Evolutionary conservation across 2,797 vertebrate genomes (phyloP).

Genomic region (Glossophaga mutica): DNA sequence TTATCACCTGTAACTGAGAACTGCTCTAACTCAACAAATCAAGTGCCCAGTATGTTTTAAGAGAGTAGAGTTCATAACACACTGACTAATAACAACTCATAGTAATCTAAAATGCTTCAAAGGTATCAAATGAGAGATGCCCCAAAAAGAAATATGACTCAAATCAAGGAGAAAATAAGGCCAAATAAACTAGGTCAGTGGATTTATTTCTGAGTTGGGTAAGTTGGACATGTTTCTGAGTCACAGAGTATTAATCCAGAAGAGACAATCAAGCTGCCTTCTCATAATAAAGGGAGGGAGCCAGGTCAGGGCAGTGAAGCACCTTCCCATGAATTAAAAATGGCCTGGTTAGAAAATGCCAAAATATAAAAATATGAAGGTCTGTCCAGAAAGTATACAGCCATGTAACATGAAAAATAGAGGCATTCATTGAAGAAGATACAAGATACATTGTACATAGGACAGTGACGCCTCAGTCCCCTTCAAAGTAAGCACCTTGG

Average conservation of each 20-base stretch:
- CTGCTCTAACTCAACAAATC: not conserved
- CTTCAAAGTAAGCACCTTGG: not conserved
- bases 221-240: slow-evolving; percentile 20
- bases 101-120: not conserved
- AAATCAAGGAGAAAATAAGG: slow-evolving; percentile 23
- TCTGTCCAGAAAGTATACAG: not conserved
- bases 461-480: not conserved
- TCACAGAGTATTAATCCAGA: not conserved
- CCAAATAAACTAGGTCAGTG: slow-evolving; percentile 45
- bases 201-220: slow-evolving; percentile 31
- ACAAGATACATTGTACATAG: not conserved
- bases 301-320: not conserved
- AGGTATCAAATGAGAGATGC: not conserved
- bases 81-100: not conserved
- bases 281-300: not conserved
- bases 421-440: not conserved
- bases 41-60: not conserved
- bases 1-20: not conserved
- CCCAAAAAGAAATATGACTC: not conserved
- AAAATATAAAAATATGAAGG: not conserved
- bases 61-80: not conserved
- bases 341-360: not conserved
- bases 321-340: not conserved
- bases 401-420: not conserved
- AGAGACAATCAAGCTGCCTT: not conserved